These are phyloP conservation scores for Ornithoptera alexandrae DNA, from an alignment of 2,888 invertebrate genomes.

Conservation along the genomic window DNA sequence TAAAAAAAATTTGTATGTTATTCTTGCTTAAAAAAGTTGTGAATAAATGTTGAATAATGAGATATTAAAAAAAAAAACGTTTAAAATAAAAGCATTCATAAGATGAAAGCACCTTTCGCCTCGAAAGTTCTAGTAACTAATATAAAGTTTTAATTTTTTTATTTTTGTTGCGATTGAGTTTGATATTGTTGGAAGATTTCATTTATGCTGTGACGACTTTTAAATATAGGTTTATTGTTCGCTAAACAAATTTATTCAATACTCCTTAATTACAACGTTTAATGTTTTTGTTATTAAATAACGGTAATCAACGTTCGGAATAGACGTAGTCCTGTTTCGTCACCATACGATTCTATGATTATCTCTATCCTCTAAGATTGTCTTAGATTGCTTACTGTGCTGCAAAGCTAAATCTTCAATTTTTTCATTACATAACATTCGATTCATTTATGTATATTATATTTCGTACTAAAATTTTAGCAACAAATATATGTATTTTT, in stretches of 20 bases:
- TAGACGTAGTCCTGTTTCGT: no score
- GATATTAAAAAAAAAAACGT: neutral
- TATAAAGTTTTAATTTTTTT: constrained; percentile 20
- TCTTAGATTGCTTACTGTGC: no score
- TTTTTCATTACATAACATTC: no score
- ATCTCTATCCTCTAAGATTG: no score
- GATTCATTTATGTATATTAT: no score
- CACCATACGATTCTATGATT: no score
- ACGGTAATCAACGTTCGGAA: no score
- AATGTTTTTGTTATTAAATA: neutral
- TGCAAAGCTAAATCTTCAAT: no score
- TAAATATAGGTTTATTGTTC: constrained; percentile 25
- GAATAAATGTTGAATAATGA: neutral
- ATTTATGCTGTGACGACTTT: constrained; percentile 22
- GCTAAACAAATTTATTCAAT: constrained; percentile 16
- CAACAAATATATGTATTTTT: no score
- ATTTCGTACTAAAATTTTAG: no score
- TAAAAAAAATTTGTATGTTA: neutral
- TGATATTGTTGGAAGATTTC: constrained; percentile 21
- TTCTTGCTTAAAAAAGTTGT: neutral
- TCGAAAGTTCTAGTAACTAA: constrained; percentile 4
- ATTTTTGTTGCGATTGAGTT: constrained; percentile 24
- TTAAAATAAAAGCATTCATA: neutral
- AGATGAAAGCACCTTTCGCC: constrained; percentile 9
- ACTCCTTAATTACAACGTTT: constrained; percentile 4